These are phyloP conservation scores for Nycticryphes semicollaris DNA, from an alignment of 2,113 vertebrate species.

Conservation along the genomic window DNA sequence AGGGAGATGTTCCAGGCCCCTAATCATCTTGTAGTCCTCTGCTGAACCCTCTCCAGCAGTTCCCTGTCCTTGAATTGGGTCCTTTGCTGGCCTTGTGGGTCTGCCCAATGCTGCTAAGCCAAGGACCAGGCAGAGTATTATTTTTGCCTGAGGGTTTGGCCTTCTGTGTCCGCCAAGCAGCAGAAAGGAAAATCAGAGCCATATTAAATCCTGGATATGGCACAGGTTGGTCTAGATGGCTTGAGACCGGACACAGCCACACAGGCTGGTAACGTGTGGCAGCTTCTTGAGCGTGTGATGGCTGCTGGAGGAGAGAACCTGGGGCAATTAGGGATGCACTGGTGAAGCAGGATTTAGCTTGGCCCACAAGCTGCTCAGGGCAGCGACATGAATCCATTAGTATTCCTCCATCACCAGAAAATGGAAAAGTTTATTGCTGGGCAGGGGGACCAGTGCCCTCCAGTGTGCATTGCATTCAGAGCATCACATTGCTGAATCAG, in stretches of 20 bases:
- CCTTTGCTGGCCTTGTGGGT: background rate
- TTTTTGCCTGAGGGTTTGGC: background rate
- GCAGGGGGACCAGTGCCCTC: background rate
- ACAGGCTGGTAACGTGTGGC: background rate
- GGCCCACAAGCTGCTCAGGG: background rate
- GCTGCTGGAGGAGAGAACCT: background rate
- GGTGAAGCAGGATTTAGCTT: background rate
- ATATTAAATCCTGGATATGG: background rate
- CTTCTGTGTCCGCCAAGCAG: background rate
- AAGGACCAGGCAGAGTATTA: background rate
- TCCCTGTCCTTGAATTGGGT: no score
- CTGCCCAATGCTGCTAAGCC: background rate
- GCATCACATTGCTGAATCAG: background rate
- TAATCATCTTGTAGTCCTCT: no score
- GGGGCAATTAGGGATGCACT: background rate
- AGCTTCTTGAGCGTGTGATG: background rate
- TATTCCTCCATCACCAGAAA: background rate
- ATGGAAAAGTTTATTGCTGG: background rate
- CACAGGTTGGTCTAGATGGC: background rate
- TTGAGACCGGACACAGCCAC: background rate
- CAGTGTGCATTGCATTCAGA: background rate
- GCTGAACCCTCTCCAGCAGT: no score
- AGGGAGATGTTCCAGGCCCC: no score
- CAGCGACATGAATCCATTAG: rapidly evolving
- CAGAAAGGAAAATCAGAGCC: background rate